Percentiles rank a stretch among this genome's conserved stretches.
phyloP scores from a whole-genome alignment of 2,113 vertebrate species.

The Hippocampus mohnikei region DNA sequence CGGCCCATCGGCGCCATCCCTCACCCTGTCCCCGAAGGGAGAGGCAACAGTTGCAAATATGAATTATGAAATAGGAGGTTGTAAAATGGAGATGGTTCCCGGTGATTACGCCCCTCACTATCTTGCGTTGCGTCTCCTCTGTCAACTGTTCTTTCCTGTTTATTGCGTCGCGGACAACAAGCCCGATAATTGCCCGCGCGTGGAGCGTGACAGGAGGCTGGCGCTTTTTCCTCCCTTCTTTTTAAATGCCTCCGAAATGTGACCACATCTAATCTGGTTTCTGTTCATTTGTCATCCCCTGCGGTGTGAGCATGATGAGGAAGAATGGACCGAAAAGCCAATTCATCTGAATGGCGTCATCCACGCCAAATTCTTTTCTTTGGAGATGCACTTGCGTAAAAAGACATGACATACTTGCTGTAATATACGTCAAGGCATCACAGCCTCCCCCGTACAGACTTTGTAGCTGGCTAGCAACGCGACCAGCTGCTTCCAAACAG shows the following conservation, averaged over 20 bases:
- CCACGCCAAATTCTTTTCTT: neutral
- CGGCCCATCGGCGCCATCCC: conserved; percentile 37
- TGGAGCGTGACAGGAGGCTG: conserved; percentile 36
- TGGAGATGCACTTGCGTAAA: neutral
- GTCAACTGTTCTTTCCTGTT: conserved; percentile 54
- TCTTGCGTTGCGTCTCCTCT: conserved; percentile 54
- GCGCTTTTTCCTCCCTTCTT: conserved; percentile 25
- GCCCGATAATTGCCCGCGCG: conserved; percentile 48
- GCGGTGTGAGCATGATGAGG: conserved; percentile 45
- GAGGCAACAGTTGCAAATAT: conserved; percentile 64
- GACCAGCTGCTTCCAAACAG: neutral
- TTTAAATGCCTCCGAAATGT: conserved; percentile 49
- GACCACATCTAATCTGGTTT: conserved; percentile 65
- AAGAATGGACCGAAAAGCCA: conserved; percentile 34
- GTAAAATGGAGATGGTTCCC: conserved; percentile 68
- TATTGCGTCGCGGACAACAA: conserved; percentile 48
- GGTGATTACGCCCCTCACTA: conserved; percentile 60
- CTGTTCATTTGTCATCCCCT: conserved; percentile 52
- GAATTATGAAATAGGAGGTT: conserved; percentile 65
- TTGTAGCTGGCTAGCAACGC: neutral
- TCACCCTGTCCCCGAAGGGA: conserved; percentile 36
- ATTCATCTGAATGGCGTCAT: neutral
- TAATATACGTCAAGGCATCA: neutral
- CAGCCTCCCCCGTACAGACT: neutral
- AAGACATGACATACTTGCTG: neutral